A percentile compares a stretch with the other conserved stretches of the same genome.
Conservation (phyloP, 2,888 invertebrate genomes). For the Drosophila kambysellisi region DNA sequence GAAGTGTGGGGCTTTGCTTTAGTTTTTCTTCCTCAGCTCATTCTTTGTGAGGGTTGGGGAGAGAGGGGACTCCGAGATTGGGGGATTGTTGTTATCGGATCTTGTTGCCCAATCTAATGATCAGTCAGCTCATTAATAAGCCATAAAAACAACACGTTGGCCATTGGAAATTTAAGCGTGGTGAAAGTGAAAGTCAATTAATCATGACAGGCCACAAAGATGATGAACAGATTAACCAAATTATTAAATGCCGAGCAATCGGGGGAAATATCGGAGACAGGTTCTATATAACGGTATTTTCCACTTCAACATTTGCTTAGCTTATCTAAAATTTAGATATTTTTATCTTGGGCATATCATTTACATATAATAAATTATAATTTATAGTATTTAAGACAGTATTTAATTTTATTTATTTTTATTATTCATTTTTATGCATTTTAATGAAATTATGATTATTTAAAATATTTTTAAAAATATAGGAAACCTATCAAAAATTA, state of each 20-base stretch:
- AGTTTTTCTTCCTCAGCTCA: constrained; percentile 19
- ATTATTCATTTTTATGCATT: not conserved
- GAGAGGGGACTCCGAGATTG: not conserved
- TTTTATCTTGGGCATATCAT: not conserved
- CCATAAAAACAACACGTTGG: constrained; percentile 78
- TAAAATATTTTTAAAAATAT: not conserved
- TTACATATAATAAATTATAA: not conserved
- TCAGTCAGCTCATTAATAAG: constrained; percentile 75
- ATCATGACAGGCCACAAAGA: constrained; percentile 30
- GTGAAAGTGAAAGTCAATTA: constrained; percentile 63
- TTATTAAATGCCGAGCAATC: constrained; percentile 1
- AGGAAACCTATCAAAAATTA: not conserved
- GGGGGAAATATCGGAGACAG: not conserved
- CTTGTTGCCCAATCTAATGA: constrained; percentile 67
- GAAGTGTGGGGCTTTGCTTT: constrained; percentile 38
- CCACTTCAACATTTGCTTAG: not conserved
- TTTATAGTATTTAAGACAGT: not conserved
- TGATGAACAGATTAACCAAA: constrained; percentile 9
- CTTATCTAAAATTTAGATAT: not conserved
- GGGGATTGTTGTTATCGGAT: constrained; percentile 42
- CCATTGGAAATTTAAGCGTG: constrained; percentile 32
- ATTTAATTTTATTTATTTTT: not conserved
- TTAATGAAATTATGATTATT: too few relatives aligned
- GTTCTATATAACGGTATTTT: not conserved
- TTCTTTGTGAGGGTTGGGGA: not conserved